Evolutionary conservation across 2,888 invertebrate species (phyloP).

Genomic region (Boloria selene): DNA sequence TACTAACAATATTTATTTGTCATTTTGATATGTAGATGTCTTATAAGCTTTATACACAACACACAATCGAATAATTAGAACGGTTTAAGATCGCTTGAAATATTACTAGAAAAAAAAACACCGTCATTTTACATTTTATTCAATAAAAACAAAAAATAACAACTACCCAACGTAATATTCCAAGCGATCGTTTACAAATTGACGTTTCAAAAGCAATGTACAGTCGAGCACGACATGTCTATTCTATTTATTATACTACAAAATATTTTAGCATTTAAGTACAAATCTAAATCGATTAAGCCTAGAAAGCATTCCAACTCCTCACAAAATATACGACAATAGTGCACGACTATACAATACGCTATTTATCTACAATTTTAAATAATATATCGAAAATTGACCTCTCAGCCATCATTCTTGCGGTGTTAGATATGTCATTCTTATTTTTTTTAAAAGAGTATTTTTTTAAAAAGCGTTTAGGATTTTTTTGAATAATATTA

Average conservation of each 20-base stretch:
- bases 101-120: slow-evolving; percentile 20
- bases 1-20: slow-evolving; percentile 65
- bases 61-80: slow-evolving; percentile 40
- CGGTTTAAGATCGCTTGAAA: slow-evolving; percentile 24
- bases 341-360: slow-evolving; percentile 65
- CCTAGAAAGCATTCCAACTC: slow-evolving; percentile 58
- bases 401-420: slow-evolving; percentile 37
- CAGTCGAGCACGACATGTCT: slow-evolving; percentile 59
- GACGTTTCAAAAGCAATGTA: slow-evolving; percentile 54
- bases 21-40: slow-evolving; percentile 71
- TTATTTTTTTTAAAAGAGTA: slow-evolving; percentile 28
- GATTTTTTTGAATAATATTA: slow-evolving; percentile 10
- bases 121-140: background rate
- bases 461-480: slow-evolving; percentile 27
- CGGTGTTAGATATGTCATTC: slow-evolving; percentile 40
- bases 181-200: slow-evolving; percentile 47
- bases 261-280: slow-evolving; percentile 43
- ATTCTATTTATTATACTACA: slow-evolving; percentile 42
- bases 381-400: slow-evolving; percentile 53
- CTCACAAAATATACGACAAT: slow-evolving; percentile 61
- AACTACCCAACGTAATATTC: slow-evolving; percentile 27
- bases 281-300: slow-evolving; percentile 53
- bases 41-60: slow-evolving; percentile 54
- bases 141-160: slow-evolving; percentile 5
- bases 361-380: slow-evolving; percentile 48